Conservation (phyloP, 1,140 invertebrate genomes). For the Drosophila bocki region DNA sequence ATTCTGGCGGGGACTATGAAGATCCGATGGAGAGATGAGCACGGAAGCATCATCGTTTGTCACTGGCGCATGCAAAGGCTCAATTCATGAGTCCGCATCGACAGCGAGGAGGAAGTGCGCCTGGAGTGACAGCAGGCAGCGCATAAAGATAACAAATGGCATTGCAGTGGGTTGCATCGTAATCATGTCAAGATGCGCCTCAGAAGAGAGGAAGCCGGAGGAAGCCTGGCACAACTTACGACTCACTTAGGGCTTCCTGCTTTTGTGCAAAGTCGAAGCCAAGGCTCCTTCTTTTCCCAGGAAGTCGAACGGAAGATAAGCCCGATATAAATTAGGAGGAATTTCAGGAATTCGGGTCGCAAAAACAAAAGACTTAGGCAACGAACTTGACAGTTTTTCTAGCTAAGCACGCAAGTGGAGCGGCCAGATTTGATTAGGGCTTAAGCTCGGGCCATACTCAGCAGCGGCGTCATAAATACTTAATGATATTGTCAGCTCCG, state of each 20-base stretch:
- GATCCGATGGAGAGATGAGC: constrained; percentile 50
- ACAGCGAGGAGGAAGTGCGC: constrained; percentile 60
- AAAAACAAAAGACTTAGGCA: constrained; percentile 64
- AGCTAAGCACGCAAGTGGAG: constrained; percentile 57
- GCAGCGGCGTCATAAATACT: constrained; percentile 73
- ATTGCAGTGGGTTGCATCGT: constrained; percentile 51
- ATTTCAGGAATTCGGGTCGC: constrained; percentile 18
- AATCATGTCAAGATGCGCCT: constrained; percentile 67
- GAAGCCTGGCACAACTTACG: constrained; percentile 29
- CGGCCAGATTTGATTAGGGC: constrained; percentile 59
- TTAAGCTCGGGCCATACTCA: constrained; percentile 48
- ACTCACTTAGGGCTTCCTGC: constrained; percentile 45
- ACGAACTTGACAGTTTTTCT: constrained; percentile 72
- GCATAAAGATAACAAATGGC: constrained; percentile 66
- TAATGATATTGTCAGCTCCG: constrained; percentile 75
- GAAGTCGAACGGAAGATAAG: constrained; percentile 5
- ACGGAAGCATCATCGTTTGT: constrained; percentile 72
- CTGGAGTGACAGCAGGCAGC: constrained; percentile 53
- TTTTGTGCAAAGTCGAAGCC: neutral
- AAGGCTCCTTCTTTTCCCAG: neutral
- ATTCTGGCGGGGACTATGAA: constrained; percentile 29
- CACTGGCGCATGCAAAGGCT: constrained; percentile 50
- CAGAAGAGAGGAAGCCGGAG: constrained; percentile 1
- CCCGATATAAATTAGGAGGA: constrained; percentile 8
- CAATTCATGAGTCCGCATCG: constrained; percentile 52